Conservation (phyloP, 2,113 vertebrate genomes). For the Electrona antarctica region DNA sequence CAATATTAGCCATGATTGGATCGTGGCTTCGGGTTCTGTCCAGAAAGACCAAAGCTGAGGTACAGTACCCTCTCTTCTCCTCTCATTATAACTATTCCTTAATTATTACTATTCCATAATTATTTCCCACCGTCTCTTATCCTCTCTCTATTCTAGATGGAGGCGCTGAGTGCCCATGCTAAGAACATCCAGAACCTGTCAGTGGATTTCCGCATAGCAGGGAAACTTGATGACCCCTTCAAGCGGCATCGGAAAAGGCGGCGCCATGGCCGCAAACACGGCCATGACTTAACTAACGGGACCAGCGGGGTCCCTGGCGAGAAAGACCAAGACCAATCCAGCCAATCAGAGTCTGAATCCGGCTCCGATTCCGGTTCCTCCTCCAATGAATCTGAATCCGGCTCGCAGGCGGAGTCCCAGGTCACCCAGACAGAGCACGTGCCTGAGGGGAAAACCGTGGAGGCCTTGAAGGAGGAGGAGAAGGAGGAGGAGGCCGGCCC, state of each 20-base stretch:
- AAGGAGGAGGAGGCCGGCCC: constrained; percentile 37
- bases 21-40: constrained; percentile 91
- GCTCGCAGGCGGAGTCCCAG: constrained; percentile 71
- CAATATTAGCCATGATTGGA: constrained; percentile 89
- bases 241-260: constrained; percentile 65
- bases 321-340: constrained; percentile 36
- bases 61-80: constrained; percentile 24
- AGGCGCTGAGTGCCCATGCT: constrained; percentile 86
- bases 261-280: constrained; percentile 62
- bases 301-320: constrained; percentile 36
- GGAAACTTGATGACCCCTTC: constrained; percentile 79
- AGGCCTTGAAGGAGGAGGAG: constrained; percentile 20
- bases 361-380: constrained; percentile 56
- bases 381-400: constrained; percentile 71
- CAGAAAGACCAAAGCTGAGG: constrained; percentile 86
- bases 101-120: too few relatives aligned
- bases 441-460: constrained; percentile 52
- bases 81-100: constrained; percentile 11
- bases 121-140: neutral
- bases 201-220: constrained; percentile 82
- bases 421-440: constrained; percentile 73
- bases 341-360: constrained; percentile 65
- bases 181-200: constrained; percentile 86
- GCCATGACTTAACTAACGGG: constrained; percentile 32
- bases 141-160: constrained; percentile 79